phyloP scores from a whole-genome alignment of 2,113 vertebrate species.

The Clinocottus analis region DNA sequence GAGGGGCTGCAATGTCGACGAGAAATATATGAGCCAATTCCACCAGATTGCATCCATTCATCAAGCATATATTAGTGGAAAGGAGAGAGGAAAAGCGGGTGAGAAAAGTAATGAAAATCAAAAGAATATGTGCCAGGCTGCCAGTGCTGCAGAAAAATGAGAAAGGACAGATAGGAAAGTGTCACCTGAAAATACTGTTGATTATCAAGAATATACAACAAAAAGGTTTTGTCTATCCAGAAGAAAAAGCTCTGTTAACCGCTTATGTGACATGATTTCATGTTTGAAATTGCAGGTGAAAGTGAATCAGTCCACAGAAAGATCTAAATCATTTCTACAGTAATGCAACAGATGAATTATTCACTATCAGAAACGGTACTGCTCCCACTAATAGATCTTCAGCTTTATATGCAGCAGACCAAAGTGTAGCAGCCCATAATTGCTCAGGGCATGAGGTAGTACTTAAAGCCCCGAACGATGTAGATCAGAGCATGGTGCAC shows the following conservation, averaged over 20 bases:
- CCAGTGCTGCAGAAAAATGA: neutral
- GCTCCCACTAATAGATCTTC: slow-evolving; percentile 60
- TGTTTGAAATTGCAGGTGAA: slow-evolving; percentile 56
- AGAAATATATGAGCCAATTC: slow-evolving; percentile 26
- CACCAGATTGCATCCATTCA: slow-evolving; percentile 26
- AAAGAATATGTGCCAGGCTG: neutral
- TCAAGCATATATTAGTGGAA: slow-evolving; percentile 8
- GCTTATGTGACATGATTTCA: neutral
- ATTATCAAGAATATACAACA: neutral
- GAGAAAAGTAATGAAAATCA: neutral
- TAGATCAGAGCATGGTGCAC: slow-evolving; percentile 73
- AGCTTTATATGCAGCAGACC: slow-evolving; percentile 45
- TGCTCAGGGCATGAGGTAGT: slow-evolving; percentile 65
- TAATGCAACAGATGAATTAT: slow-evolving; percentile 75
- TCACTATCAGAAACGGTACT: slow-evolving; percentile 68
- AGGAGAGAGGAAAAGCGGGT: neutral
- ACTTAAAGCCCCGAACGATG: slow-evolving; percentile 73
- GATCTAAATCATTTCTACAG: slow-evolving; percentile 64
- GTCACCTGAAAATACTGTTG: neutral
- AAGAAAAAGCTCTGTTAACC: slow-evolving; percentile 8
- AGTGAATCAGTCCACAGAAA: slow-evolving; percentile 45
- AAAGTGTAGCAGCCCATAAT: slow-evolving; percentile 59
- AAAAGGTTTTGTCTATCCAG: neutral
- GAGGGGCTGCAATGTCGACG: slow-evolving; percentile 21
- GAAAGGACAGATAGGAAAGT: neutral